Percentiles rank a stretch among this genome's conserved stretches.
phyloP scores from a whole-genome alignment of 2,113 vertebrate species.

The Festucalex cinctus region DNA sequence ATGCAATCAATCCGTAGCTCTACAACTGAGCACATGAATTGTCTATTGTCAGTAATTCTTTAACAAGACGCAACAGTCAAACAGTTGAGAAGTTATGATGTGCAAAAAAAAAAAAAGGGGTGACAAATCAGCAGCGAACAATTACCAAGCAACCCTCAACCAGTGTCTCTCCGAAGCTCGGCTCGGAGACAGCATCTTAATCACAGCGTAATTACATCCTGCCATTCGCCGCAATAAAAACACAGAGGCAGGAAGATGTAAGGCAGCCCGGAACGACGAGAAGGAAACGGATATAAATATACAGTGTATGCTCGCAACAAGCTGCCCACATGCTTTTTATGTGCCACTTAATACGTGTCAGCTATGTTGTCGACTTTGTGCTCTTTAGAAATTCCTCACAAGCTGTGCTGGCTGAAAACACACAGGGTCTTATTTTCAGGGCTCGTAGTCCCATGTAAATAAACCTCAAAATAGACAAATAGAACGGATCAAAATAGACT shows the following conservation, averaged over 20 bases:
- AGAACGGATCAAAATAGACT: constrained; percentile 19
- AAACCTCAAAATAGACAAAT: constrained; percentile 25
- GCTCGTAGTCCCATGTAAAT: constrained; percentile 10
- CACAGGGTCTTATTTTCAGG: constrained; percentile 29
- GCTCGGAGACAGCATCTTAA: constrained; percentile 60
- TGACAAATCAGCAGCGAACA: constrained; percentile 37
- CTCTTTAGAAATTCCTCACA: constrained; percentile 21
- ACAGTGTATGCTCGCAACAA: constrained; percentile 33
- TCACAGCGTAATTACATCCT: constrained; percentile 68
- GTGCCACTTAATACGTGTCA: constrained; percentile 41
- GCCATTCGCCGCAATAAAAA: constrained; percentile 63
- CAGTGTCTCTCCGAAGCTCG: constrained; percentile 44
- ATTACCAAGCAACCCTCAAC: constrained; percentile 43
- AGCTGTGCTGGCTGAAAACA: constrained; percentile 25
- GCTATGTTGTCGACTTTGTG: constrained; percentile 14
- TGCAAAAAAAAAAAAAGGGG: constrained; percentile 20
- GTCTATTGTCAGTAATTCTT: constrained; percentile 48
- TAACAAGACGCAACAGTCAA: constrained; percentile 39
- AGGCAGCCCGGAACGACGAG: constrained; percentile 41
- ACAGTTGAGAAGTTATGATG: constrained; percentile 31
- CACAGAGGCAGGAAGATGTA: constrained; percentile 57
- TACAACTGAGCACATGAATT: constrained; percentile 30
- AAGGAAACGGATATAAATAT: constrained; percentile 54
- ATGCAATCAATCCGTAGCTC: constrained; percentile 21
- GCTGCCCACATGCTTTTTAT: constrained; percentile 41